phyloP scores from a whole-genome alignment of 2,888 invertebrate genomes.

The Dicycla oo region DNA sequence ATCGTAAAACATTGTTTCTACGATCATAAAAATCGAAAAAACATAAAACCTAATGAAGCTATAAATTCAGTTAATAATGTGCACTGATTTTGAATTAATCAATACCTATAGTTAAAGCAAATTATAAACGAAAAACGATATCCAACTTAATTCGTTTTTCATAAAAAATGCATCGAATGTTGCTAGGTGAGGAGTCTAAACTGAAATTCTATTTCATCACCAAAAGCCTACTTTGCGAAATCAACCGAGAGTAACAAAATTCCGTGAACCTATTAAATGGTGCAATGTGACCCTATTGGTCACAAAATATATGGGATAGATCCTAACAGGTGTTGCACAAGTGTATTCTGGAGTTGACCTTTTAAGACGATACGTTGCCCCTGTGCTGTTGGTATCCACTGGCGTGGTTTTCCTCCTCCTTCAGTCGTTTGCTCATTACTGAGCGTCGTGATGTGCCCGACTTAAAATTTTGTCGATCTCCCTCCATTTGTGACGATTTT shows the following conservation, averaged over 20 bases:
- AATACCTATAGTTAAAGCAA: constrained; percentile 14
- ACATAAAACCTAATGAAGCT: constrained; percentile 43
- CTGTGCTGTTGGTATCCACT: neutral
- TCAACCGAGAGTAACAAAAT: neutral
- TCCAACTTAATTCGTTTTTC: constrained; percentile 13
- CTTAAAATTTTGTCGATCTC: neutral
- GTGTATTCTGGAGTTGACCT: neutral
- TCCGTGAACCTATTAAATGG: neutral
- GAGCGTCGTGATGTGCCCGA: neutral
- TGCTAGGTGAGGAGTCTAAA: neutral
- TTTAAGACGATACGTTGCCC: neutral
- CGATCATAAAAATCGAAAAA: constrained; percentile 24
- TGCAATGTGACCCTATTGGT: neutral
- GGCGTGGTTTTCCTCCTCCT: neutral
- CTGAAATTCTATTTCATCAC: neutral
- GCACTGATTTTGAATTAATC: constrained; percentile 28
- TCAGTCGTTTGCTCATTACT: neutral
- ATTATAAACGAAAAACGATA: constrained; percentile 1
- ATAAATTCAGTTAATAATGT: constrained; percentile 39
- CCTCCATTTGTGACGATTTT: neutral
- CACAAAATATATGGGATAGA: neutral
- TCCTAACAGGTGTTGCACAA: neutral
- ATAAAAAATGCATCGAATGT: constrained; percentile 1
- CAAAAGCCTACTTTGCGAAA: neutral
- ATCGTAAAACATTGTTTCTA: neutral